Evolutionary conservation across 2,113 vertebrate genomes (phyloP), one percentile per base, ranked within the genome.

Genomic region (Oostethus manadensis): DNA sequence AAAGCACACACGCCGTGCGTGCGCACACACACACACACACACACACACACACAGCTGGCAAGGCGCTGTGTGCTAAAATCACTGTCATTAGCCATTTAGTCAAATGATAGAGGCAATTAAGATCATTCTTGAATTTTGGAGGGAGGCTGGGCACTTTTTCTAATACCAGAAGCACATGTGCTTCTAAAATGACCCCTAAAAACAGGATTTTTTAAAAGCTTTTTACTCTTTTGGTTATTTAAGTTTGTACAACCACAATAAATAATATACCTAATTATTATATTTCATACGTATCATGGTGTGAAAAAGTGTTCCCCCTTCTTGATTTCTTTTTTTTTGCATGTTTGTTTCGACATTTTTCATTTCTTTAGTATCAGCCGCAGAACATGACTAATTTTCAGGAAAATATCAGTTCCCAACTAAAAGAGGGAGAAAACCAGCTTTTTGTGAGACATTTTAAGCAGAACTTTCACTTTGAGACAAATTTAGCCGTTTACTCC

Each of bases 71-170:
- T 72, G 77, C 45, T 78, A 62, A 77, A 86, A 80, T 81, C 80
- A 79, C 79, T 68, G 64, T 87, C 72, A 83, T 84, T 87, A 79
- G 79, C 73, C 66, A 79, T 87, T 86, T 83, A 82, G 79, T 56
- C 58, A 80, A 71, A 85, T 82, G 70, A 81, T 84, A 14, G 61
- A 73, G 56, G 73, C 72, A 79, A 76, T 87, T 85, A 77, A 74
- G 78, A 76, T 84, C 76, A 72, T 59, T 56, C 66, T 62, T 84
- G 67, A 80, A 80, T 74, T 77, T 64, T 63, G 60, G 65, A 68
- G 55, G 51, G 33, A 64, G 72, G 72, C 63, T 72, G 66, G 62
- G 63, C 53, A 11, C 20, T 23, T 51, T 15, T 29, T 48, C 17
- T 17, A 23, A 14, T 50, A 15, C 16, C 29, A 15, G n/a, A 33